phyloP scores from a whole-genome alignment of 2,888 invertebrate genomes.

The Meandrusa payeni region DNA sequence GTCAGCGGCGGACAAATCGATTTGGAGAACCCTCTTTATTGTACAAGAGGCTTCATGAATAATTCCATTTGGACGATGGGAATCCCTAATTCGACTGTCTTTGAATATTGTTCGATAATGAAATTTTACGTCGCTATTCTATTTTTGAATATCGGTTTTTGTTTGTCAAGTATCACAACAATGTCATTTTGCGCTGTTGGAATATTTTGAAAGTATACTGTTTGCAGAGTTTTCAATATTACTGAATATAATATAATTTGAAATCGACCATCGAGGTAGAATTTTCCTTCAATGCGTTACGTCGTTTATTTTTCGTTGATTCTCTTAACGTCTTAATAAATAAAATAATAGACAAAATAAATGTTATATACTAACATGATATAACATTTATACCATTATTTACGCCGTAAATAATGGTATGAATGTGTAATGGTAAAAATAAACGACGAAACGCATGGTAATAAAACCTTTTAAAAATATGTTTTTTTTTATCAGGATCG shows the following conservation, averaged over 20 bases:
- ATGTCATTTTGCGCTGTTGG: background rate
- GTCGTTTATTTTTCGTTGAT: too few species aligned
- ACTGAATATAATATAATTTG: background rate
- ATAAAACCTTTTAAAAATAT: background rate
- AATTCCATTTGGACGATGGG: conserved; percentile 18
- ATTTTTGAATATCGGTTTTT: conserved; percentile 11
- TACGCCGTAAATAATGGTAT: too few species aligned
- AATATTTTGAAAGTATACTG: conserved; percentile 4
- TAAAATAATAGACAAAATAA: too few species aligned
- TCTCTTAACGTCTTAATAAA: too few species aligned
- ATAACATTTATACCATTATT: too few species aligned
- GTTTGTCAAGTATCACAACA: conserved; percentile 9
- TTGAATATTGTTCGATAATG: conserved; percentile 23
- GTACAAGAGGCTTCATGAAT: conserved; percentile 21
- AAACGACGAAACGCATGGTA: too few species aligned
- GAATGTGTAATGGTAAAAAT: too few species aligned
- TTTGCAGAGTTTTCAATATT: background rate
- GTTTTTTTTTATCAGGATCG: background rate
- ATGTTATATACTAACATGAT: too few species aligned
- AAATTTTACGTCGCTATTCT: conserved; percentile 17
- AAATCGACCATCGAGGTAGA: too few species aligned
- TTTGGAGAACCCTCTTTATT: conserved; percentile 15
- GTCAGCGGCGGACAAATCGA: conserved; percentile 15
- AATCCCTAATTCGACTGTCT: conserved; percentile 23
- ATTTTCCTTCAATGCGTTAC: too few species aligned